Base-by-base conservation (phyloP, 1,140 invertebrate species). In the Maconellicoccus hirsutus region DNA sequence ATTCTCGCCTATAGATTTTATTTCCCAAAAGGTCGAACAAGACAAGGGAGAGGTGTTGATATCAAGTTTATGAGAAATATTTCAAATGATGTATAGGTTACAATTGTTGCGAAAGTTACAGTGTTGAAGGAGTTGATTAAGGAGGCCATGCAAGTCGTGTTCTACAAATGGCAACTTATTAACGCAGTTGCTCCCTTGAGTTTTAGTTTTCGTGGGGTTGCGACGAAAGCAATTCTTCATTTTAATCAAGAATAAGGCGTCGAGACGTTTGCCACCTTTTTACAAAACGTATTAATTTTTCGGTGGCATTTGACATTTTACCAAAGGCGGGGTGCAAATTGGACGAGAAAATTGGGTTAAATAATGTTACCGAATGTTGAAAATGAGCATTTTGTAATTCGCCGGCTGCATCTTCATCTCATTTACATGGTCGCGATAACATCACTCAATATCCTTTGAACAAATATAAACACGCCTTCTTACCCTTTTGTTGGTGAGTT, bases 81-180 rank as follows among this genome's bases (percentile, higher is more conserved):
- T 66, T 8, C 25, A 25, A 66, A 66, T 66, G 61, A 66, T 66
- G 25, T 66, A 66, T 66, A 66, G 61, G 61, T 66, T 66, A 66
- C 21, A 66, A 66, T 66, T 66, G 61, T 26, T 10, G 7, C 22
- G 25, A 66, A 23, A 66, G 61, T 66, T 16, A 66, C 61, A 26
- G 61, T 66, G 61, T 66, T 66, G 61, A 66, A 66, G 61, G 61
- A 66, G 61, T 66, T 66, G 61, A 66, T 66, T 66, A 66, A 66
- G 61, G 25, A 66, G 61, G 25, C 61, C 61, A 19, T 66, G 22
- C 25, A 19, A 66, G 61, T 66, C 61, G 61, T 66, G 61, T 66
- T 66, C 61, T 66, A 66, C 61, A 66, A 66, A 66, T 66, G 61
- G 61, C 61, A 66, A 66, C 61, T 66, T 66, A 66, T 66, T 66